Percentiles rank a stretch among this genome's conserved stretches.
Evolutionary conservation across 2,113 vertebrate species (phyloP).

Genomic region (Cygnus atratus): DNA sequence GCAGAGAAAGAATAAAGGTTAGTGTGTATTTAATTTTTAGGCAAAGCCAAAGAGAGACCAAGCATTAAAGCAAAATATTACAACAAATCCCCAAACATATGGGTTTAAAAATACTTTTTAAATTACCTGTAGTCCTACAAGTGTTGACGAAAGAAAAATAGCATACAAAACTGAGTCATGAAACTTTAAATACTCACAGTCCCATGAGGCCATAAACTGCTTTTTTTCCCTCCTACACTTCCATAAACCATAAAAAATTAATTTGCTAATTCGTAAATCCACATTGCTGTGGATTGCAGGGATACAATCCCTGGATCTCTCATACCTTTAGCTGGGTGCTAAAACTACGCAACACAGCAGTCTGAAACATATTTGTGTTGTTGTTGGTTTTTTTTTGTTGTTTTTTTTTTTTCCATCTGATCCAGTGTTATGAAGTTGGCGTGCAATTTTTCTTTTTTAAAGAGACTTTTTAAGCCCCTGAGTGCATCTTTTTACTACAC

Average conservation of each 20-base stretch:
- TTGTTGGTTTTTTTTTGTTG: too few species aligned
- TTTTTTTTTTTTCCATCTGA: not conserved
- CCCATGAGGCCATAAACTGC: not conserved
- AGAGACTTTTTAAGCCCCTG: not conserved
- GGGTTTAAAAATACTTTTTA: not conserved
- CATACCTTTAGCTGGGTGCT: not conserved
- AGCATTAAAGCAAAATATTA: not conserved
- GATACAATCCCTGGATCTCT: not conserved
- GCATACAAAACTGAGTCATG: not conserved
- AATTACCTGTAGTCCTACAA: not conserved
- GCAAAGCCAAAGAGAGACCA: not conserved
- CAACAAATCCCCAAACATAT: not conserved
- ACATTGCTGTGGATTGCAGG: not conserved
- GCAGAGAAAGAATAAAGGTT: not conserved
- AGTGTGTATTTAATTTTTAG: not conserved
- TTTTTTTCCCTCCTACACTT: not conserved
- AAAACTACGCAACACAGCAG: not conserved
- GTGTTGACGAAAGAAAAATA: not conserved
- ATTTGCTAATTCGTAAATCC: not conserved
- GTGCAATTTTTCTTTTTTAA: not conserved
- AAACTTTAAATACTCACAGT: not conserved
- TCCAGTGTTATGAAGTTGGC: not conserved
- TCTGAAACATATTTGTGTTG: not conserved
- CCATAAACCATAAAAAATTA: not conserved
- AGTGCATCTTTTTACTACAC: not conserved